phyloP scores from a whole-genome alignment of 2,797 vertebrate species.

The Limnodromus scolopaceus region DNA sequence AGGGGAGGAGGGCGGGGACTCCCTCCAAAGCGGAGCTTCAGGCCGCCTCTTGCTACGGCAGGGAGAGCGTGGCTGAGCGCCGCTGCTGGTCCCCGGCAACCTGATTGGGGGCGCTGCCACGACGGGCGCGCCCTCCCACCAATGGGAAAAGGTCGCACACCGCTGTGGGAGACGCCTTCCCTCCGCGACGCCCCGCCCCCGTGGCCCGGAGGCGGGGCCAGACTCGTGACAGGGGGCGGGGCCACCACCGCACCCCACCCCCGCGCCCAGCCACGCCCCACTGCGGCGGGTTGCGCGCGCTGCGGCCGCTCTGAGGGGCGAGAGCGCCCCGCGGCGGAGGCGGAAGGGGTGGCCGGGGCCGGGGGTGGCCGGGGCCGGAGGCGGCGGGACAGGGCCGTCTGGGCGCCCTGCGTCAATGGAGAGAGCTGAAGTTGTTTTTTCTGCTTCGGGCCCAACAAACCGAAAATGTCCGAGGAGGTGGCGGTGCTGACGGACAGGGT shows the following conservation, averaged over 20 bases:
- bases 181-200: rapidly evolving
- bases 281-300: background rate
- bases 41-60: background rate
- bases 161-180: background rate
- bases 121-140: rapidly evolving
- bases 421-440: too few species aligned
- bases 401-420: rapidly evolving
- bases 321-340: background rate
- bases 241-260: background rate
- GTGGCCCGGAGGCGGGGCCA: background rate
- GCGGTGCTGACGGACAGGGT: background rate
- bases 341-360: rapidly evolving
- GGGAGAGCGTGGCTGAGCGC: rapidly evolving
- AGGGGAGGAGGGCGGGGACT: background rate
- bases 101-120: background rate
- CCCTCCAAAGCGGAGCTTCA: background rate
- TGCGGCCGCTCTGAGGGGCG: background rate
- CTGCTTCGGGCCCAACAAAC: too few species aligned
- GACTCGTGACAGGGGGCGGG: background rate
- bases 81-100: rapidly evolving
- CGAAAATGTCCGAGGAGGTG: background rate
- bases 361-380: too few species aligned
- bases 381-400: too few species aligned
- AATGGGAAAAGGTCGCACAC: rapidly evolving
- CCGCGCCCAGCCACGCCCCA: background rate